A percentile compares a stretch with the other conserved stretches of the same genome.
These are phyloP conservation scores for Heliconius congener DNA, from an alignment of 1,140 invertebrate species.

Conservation along the genomic window DNA sequence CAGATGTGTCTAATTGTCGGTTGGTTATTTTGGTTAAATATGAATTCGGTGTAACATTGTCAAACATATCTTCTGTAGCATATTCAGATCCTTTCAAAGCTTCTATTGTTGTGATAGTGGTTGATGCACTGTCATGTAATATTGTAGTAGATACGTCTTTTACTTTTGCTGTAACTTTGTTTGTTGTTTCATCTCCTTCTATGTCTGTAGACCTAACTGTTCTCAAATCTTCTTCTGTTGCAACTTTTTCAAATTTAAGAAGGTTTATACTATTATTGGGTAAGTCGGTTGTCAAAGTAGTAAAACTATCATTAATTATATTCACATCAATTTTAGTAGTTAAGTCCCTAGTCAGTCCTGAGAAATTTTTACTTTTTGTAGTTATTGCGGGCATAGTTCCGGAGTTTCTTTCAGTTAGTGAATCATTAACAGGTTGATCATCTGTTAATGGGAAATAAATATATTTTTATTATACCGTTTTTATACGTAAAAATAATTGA, in stretches of 20 bases:
- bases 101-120: neutral
- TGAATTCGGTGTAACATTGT: neutral
- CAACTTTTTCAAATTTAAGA: neutral
- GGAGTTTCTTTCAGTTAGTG: slow-evolving; percentile 74
- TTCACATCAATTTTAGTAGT: slow-evolving; percentile 10
- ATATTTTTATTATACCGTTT: slow-evolving; percentile 31
- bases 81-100: neutral
- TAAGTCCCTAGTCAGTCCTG: neutral
- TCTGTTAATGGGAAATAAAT: slow-evolving; percentile 78
- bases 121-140: neutral
- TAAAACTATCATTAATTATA: neutral
- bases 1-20: neutral
- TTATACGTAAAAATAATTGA: neutral
- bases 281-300: neutral
- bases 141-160: neutral
- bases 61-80: neutral
- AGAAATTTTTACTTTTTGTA: slow-evolving; percentile 36
- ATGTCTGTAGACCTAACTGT: neutral
- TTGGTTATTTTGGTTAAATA: neutral
- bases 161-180: neutral
- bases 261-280: neutral
- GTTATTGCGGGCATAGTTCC: slow-evolving; percentile 51
- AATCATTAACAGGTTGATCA: slow-evolving; percentile 72
- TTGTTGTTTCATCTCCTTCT: neutral
- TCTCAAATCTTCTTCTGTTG: neutral